Conservation (phyloP, 2,797 vertebrate genomes). For the Sylvia borin region DNA sequence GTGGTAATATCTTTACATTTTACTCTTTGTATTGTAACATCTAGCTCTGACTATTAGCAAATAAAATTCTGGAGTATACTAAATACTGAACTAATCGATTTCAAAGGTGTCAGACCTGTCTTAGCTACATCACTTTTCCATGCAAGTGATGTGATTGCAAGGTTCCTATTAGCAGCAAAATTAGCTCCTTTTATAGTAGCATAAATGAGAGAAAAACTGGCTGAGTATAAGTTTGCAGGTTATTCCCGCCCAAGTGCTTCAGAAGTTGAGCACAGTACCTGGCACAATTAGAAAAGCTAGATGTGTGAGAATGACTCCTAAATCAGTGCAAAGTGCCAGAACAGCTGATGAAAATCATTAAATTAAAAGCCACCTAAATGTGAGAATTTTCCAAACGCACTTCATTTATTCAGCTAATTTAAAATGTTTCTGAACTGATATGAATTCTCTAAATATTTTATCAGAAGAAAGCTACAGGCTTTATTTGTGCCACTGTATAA, state of each 20-base stretch:
- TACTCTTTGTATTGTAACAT: background rate
- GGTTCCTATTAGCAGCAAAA: background rate
- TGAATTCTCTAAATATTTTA: slow-evolving; percentile 56
- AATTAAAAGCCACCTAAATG: background rate
- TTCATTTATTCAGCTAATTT: slow-evolving; percentile 32
- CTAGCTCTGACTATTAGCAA: background rate
- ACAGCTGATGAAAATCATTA: background rate
- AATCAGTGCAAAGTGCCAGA: background rate
- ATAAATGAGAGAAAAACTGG: background rate
- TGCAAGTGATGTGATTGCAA: background rate
- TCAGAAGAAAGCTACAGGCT: background rate
- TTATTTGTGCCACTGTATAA: slow-evolving; percentile 17
- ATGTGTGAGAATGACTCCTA: background rate
- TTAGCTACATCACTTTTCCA: background rate
- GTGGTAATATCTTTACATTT: background rate
- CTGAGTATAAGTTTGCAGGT: background rate
- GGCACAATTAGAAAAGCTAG: background rate
- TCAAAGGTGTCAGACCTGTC: background rate
- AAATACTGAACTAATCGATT: background rate
- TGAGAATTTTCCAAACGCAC: slow-evolving; percentile 1
- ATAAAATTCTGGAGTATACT: background rate
- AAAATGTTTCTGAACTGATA: slow-evolving; percentile 31
- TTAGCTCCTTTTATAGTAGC: background rate
- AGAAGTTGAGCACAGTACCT: background rate
- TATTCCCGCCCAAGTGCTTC: background rate